Evolutionary conservation across 2,888 invertebrate genomes (phyloP), one percentile per base, ranked within the genome.

Genomic region (Lamproptera curius): DNA sequence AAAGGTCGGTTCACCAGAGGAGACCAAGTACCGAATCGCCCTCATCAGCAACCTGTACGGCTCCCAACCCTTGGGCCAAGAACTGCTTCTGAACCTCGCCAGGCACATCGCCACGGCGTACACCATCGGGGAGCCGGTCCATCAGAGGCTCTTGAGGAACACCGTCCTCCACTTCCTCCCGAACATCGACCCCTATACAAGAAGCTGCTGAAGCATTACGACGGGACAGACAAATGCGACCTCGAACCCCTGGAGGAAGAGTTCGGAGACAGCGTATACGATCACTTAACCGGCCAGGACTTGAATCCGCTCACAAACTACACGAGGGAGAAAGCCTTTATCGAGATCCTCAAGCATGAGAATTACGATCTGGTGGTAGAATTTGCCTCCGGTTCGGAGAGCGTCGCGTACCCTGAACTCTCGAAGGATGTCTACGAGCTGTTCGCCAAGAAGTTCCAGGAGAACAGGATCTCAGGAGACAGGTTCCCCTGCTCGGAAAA

Each of bases 31-130:
- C 65, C 94, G 95, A 65, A 89, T 97, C 11, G 93, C 94, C 0
- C 73, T 97, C n/a, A 81, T 96, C 17, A 97, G 97, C 52, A 95
- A 96, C 43, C 74, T 96, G 42, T 95, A 93, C 69, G 93, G 92
- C 0, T 92, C 93, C 0, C 94, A 97, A 66, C 95, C 95, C 0
- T 82, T 95, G 11, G 96, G 97, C 0, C 91, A 97, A 44, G 97
- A 98, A 76, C 87, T 98, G 50, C 79, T 94, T 0, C 66, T 97
- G 0, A 93, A 97, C 74, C 89, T 98, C 58, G 94, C 94, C 0
- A 90, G 95, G 0, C 97, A 97, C 79, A 77, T 97, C 14, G 76
- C 93, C 16, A 91, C 90, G 43, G 96, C 95, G 0, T 91, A 93
- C 67, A 80, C 88, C 36, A 86, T 92, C 43, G 91, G 91, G 16